These are phyloP conservation scores for Plutella xylostella DNA, from an alignment of 2,888 invertebrate species.

Conservation along the genomic window DNA sequence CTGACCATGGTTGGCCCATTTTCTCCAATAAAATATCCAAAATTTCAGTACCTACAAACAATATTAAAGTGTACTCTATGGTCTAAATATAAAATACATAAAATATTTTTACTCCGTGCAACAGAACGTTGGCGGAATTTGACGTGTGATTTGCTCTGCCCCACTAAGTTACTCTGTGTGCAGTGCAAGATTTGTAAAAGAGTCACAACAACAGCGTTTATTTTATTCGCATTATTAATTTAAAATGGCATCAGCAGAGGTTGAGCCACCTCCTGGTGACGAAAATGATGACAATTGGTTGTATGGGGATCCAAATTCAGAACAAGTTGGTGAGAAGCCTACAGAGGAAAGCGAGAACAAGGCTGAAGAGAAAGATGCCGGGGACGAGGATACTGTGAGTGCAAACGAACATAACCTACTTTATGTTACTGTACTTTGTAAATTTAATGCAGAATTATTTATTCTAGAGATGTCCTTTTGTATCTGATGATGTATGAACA, in stretches of 20 bases:
- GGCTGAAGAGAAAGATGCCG: neutral
- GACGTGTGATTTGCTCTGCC: neutral
- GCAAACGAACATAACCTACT: slow-evolving; percentile 20
- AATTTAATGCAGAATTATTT: too few relatives aligned
- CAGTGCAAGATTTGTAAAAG: too few relatives aligned
- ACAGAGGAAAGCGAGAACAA: slow-evolving; percentile 8
- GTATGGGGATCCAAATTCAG: slow-evolving; percentile 81
- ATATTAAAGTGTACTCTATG: too few relatives aligned
- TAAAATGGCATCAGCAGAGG: slow-evolving; percentile 51
- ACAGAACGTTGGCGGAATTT: too few relatives aligned
- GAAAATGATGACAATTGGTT: slow-evolving; percentile 91
- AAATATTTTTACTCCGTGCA: too few relatives aligned
- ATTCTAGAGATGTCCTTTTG: too few relatives aligned
- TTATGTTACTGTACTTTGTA: too few relatives aligned
- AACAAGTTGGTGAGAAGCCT: slow-evolving; percentile 27
- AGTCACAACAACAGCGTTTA: neutral
- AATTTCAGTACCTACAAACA: too few relatives aligned
- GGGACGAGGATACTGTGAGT: neutral
- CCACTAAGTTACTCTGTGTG: neutral
- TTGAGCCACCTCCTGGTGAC: slow-evolving; percentile 47
- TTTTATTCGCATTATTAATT: neutral
- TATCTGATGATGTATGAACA: too few relatives aligned
- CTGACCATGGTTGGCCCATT: too few relatives aligned
- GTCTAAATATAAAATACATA: too few relatives aligned
- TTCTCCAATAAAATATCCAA: too few relatives aligned